phyloP scores from a whole-genome alignment of 2,113 vertebrate species.

The Manacus vitellinus region DNA sequence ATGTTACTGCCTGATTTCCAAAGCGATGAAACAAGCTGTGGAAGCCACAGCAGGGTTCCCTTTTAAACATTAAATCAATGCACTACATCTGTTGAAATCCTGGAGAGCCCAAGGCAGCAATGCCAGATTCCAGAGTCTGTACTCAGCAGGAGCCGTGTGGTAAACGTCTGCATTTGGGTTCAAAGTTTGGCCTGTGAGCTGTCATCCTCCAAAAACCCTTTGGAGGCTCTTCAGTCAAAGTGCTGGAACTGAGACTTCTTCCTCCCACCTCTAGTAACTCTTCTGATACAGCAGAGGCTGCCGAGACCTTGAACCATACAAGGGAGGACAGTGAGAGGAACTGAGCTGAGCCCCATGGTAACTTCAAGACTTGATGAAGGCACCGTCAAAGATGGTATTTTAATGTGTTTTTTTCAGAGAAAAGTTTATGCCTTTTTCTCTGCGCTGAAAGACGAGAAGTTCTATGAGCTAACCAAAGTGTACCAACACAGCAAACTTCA shows the following conservation, averaged over 20 bases:
- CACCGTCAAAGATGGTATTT: not conserved
- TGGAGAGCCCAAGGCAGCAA: constrained; percentile 48
- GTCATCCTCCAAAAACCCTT: constrained; percentile 2
- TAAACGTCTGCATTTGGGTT: constrained; percentile 29
- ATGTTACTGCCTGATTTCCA: constrained; percentile 55
- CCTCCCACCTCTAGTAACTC: not conserved
- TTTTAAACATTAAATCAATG: constrained; percentile 65
- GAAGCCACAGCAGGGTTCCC: constrained; percentile 62
- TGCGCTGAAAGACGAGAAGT: not conserved
- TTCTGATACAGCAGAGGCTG: not conserved
- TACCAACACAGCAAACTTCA: not conserved
- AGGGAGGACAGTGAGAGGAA: not conserved
- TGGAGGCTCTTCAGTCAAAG: not conserved
- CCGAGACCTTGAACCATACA: not conserved
- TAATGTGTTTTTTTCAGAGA: not conserved
- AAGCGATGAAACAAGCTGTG: constrained; percentile 63
- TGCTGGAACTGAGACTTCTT: not conserved
- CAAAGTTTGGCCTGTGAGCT: constrained; percentile 28
- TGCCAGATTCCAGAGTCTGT: constrained; percentile 59
- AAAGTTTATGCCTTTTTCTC: not conserved
- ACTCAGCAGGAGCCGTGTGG: constrained; percentile 27
- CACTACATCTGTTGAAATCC: constrained; percentile 66
- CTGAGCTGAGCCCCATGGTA: rapidly evolving
- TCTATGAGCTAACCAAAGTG: not conserved
- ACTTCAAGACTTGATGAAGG: not conserved